Evolutionary conservation across 2,113 vertebrate genomes (phyloP).

Genomic region (Misgurnus anguillicaudatus): DNA sequence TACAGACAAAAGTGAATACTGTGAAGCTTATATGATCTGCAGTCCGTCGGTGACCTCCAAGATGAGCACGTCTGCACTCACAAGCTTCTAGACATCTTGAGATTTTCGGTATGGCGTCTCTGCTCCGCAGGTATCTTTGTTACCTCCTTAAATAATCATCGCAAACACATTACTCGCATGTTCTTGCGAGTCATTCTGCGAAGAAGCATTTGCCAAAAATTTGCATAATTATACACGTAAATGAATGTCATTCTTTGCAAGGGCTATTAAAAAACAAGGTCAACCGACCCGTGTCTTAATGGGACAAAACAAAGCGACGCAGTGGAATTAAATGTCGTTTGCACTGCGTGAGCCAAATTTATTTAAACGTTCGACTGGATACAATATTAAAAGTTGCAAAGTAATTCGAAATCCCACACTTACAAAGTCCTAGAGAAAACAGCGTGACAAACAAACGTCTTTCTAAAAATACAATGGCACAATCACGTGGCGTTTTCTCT

Average conservation of each 20-base stretch:
- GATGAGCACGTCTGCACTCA: too few species aligned
- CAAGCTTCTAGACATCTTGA: too few species aligned
- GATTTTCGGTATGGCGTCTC: too few species aligned
- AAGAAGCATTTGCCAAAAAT: background rate
- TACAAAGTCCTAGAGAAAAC: slow-evolving; percentile 1
- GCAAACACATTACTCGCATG: background rate
- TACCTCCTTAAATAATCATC: background rate
- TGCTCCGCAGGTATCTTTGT: too few species aligned
- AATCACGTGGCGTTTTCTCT: background rate
- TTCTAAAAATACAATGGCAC: background rate
- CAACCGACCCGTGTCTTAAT: background rate
- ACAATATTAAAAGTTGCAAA: slow-evolving; percentile 37
- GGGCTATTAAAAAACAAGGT: slow-evolving; percentile 6
- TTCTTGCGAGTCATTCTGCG: background rate
- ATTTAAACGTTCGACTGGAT: slow-evolving; percentile 16
- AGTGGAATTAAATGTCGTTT: slow-evolving; percentile 5
- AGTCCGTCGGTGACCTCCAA: too few species aligned
- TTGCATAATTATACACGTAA: background rate
- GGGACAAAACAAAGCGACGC: background rate
- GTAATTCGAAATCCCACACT: slow-evolving; percentile 13
- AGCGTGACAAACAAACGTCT: background rate
- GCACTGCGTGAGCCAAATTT: slow-evolving; percentile 12
- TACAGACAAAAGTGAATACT: too few species aligned
- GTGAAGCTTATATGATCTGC: too few species aligned
- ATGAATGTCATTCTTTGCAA: background rate